These are phyloP conservation scores for Tuberolachnus salignus DNA, from an alignment of 2,888 invertebrate species.

Conservation along the genomic window DNA sequence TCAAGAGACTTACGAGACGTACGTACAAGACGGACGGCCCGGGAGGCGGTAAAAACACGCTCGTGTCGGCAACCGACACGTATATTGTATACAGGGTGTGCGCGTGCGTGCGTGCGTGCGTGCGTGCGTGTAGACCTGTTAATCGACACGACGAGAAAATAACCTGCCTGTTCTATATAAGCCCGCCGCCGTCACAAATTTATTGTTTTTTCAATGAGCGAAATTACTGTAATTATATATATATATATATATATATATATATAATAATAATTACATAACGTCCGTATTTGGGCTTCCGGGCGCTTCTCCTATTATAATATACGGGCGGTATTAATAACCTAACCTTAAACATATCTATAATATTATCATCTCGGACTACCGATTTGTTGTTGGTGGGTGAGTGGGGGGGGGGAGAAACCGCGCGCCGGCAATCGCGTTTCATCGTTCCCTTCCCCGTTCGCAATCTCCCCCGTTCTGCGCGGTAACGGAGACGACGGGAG, in stretches of 20 bases:
- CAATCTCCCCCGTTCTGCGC: too few relatives aligned
- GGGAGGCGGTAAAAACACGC: slow-evolving; percentile 36
- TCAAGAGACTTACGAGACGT: neutral
- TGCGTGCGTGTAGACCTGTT: neutral
- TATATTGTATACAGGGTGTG: neutral
- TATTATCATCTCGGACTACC: too few relatives aligned
- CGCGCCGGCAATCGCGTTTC: too few relatives aligned
- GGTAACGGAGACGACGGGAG: too few relatives aligned
- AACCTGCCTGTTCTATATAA: neutral
- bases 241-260: neutral
- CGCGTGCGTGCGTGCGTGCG: neutral
- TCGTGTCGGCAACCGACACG: slow-evolving; percentile 23
- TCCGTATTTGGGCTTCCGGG: slow-evolving; percentile 24
- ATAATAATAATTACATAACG: neutral
- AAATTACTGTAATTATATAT: slow-evolving; percentile 31
- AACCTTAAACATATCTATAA: too few relatives aligned
- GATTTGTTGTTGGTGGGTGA: too few relatives aligned
- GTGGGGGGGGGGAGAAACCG: too few relatives aligned
- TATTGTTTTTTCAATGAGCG: slow-evolving; percentile 17
- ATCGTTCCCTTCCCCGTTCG: too few relatives aligned
- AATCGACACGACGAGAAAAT: slow-evolving; percentile 14
- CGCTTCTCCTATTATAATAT: neutral
- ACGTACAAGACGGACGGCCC: slow-evolving; percentile 13
- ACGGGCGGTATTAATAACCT: too few relatives aligned
- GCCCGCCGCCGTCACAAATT: slow-evolving; percentile 7